Evolutionary conservation across 2,888 invertebrate species (phyloP).

Genomic region (Pollenia amentaria): DNA sequence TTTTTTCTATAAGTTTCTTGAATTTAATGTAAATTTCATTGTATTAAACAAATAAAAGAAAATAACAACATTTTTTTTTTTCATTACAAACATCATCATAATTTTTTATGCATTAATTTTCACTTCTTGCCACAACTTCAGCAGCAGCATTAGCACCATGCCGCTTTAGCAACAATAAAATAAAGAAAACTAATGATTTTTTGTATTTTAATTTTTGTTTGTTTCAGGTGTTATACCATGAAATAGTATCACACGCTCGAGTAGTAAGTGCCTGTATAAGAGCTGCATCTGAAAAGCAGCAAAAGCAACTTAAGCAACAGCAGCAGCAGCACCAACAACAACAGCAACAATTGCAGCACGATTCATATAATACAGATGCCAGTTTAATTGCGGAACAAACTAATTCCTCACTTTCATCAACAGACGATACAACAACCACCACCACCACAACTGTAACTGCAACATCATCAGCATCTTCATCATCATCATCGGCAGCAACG

Average conservation of each 20-base stretch:
- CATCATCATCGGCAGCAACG: conserved; percentile 78
- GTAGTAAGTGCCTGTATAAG: conserved; percentile 92
- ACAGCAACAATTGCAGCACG: conserved; percentile 77
- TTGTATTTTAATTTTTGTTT: conserved; percentile 74
- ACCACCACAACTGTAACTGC: conserved; percentile 66
- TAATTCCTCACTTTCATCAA: conserved; percentile 79
- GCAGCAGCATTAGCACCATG: neutral
- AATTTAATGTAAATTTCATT: conserved; percentile 65
- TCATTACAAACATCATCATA: conserved; percentile 54
- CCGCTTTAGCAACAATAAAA: conserved; percentile 29
- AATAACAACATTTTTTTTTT: neutral
- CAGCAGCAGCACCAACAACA: conserved; percentile 75
- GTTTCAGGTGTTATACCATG: conserved; percentile 94
- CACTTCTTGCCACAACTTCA: conserved; percentile 54
- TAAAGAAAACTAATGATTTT: conserved; percentile 67
- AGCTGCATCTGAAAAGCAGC: conserved; percentile 87
- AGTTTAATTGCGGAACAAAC: conserved; percentile 79
- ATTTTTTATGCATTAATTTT: conserved; percentile 68
- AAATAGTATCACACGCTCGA: conserved; percentile 96
- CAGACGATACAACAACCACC: conserved; percentile 79
- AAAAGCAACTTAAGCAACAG: conserved; percentile 72
- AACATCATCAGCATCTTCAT: conserved; percentile 70
- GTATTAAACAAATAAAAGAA: conserved; percentile 50
- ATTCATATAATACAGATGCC: conserved; percentile 75
- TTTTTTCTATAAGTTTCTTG: conserved; percentile 32